Evolutionary conservation across 2,888 invertebrate species (phyloP), one percentile per base, ranked within the genome.

Genomic region (Acleris literana): DNA sequence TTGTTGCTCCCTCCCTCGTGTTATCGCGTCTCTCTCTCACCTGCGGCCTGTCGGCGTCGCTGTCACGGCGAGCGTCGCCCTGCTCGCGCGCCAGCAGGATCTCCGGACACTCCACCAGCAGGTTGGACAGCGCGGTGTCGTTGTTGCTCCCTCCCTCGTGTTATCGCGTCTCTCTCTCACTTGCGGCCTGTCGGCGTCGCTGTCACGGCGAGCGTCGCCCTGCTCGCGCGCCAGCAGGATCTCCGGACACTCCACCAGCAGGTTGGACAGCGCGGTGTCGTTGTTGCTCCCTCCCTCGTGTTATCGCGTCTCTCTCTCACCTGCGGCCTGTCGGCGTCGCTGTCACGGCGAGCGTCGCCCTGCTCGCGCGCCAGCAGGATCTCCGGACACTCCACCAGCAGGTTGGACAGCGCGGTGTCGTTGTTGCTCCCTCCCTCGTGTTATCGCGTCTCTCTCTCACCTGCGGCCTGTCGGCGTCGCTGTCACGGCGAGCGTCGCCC

Each of bases 71-170:
- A 0, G 39, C 39, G 53, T 53, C 64, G 33, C 20, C 29, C 68
- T 89, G 90, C 77, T 95, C 94, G 33, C 95, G 90, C 0, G 95
- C 94, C 52, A 92, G 83, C 62, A 94, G 75, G 48, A 94, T 87
- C 82, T 94, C 94, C 0, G 94, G 94, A 70, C 92, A 90, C 70
- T 93, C 93, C 55, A 93, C 88, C 57, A 93, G 74, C 52, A 93
- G 75, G 70, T 88, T 90, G 13, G 91, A 87, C 0, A 87, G 84
- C 20, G 90, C 86, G 0, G 86, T 79, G 46, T 91, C 90, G 70
- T 87, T 88, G 0, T 25, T 3, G 3, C 25, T 25, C 25, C 25
- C 5, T 5, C 25, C 25, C 25, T 25, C 25, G 25, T 25, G 25
- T 25, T 7, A 6, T 5, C 7, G 29, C 7, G 29, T 48, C 46